phyloP scores from a whole-genome alignment of 2,888 invertebrate species.

The Microplitis deprimator region DNA sequence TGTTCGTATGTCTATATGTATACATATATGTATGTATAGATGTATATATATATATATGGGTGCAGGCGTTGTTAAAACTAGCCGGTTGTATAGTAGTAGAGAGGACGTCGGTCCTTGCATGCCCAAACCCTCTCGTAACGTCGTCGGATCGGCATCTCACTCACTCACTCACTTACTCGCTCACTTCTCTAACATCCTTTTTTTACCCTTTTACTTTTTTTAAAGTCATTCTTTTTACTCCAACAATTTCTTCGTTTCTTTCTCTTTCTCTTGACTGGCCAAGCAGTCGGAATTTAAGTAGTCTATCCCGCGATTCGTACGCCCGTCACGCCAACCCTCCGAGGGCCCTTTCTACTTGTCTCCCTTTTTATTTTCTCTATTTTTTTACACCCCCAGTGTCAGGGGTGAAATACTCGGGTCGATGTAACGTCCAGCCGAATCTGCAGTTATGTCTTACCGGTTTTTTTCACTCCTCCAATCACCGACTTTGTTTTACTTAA shows the following conservation, averaged over 20 bases:
- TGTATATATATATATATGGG: constrained; percentile 3
- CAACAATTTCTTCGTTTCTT: constrained; percentile 17
- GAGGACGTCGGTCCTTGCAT: constrained; percentile 25
- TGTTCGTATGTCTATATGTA: constrained; percentile 21
- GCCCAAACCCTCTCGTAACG: no score
- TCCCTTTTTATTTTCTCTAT: constrained; percentile 27
- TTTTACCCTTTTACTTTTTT: not conserved
- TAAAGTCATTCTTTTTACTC: constrained; percentile 11
- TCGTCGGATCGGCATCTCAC: not conserved
- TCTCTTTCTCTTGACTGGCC: constrained; percentile 29
- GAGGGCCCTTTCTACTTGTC: constrained; percentile 32
- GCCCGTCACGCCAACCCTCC: constrained; percentile 39
- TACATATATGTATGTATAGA: constrained; percentile 12
- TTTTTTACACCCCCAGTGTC: constrained; percentile 19
- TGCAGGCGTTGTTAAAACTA: constrained; percentile 46
- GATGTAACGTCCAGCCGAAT: constrained; percentile 33
- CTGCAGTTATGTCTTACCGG: constrained; percentile 43
- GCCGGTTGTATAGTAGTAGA: constrained; percentile 29
- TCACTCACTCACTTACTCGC: not conserved
- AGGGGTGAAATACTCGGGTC: constrained; percentile 29
- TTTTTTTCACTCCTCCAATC: constrained; percentile 33
- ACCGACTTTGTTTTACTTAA: constrained; percentile 10
- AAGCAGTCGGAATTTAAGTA: constrained; percentile 48
- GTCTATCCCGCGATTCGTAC: constrained; percentile 41
- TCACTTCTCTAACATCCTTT: not conserved